phyloP scores from a whole-genome alignment of 2,888 invertebrate species.

The Diplolepis rosae region DNA sequence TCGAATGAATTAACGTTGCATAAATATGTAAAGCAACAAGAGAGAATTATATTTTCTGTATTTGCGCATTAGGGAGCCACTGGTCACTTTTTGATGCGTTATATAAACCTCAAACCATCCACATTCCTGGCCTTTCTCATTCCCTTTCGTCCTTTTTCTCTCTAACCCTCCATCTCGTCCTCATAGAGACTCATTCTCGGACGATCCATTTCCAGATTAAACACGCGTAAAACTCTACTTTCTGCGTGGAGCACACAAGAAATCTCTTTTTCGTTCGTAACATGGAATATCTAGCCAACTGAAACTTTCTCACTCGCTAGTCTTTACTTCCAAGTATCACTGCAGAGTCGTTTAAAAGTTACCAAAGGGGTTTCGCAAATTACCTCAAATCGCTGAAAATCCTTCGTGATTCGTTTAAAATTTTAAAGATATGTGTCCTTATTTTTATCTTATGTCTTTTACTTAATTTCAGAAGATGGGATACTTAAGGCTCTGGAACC shows the following conservation, averaged over 20 bases:
- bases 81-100: conserved; percentile 54
- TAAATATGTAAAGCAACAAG: background rate
- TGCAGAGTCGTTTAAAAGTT: conserved; percentile 37
- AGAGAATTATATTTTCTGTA: conserved; percentile 41
- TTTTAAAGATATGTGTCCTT: background rate
- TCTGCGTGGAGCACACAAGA: conserved; percentile 58
- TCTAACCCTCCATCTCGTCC: conserved; percentile 48
- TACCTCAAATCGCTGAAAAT: conserved; percentile 10
- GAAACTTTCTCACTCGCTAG: conserved; percentile 41
- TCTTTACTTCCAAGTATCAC: conserved; percentile 39
- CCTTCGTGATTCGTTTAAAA: conserved; percentile 8
- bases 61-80: conserved; percentile 43
- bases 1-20: too few relatives aligned
- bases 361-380: conserved; percentile 27
- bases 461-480: too few relatives aligned
- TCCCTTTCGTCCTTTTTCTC: conserved; percentile 50
- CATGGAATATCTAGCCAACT: conserved; percentile 45
- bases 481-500: too few relatives aligned
- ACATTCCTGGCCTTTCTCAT: conserved; percentile 40
- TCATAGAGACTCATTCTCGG: conserved; percentile 63
- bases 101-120: conserved; percentile 46
- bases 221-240: conserved; percentile 69
- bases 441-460: background rate
- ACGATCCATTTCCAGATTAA: conserved; percentile 72
- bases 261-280: conserved; percentile 45